Base-by-base conservation (phyloP, 1,140 invertebrate genomes). In the Drosophila funebris region DNA sequence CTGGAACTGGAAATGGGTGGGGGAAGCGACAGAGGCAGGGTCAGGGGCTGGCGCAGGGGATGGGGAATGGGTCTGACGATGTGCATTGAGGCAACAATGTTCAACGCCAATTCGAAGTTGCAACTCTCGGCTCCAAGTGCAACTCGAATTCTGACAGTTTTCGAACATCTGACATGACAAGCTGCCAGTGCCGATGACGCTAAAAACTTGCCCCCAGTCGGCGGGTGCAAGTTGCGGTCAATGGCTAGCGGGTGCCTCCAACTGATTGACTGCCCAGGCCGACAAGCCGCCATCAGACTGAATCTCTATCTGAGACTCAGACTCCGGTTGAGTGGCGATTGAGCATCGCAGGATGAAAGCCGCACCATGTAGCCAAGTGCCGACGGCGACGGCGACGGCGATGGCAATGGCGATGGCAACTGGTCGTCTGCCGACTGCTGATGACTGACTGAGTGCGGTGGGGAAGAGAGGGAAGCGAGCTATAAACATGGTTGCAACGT, bases 131-230 rank as follows among this genome's bases (percentile, higher is more conserved):
- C 66, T 43, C 29, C 48, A 36, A 39, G 46, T 39, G 50, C 46
- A 73, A 43, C 73, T 87, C 62, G 61, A 87, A 78, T 82, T 85
- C 82, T 87, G 82, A 88, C 82, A 85, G 82, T 70, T 81, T 81
- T 61, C 74, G 82, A 75, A 78, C 74, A 63, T 53, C 78, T 73
- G 82, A 85, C 82, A 85, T 85, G 82, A 85, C 82, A 85, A 63
- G 74, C 82, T 85, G 82, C 82, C 82, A 85, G 44, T 44, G 57
- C 58, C 58, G 67, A 87, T 78, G 82, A 85, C 66, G 67, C 83
- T 87, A 87, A 85, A 87, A 87, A 87, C 74, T 66, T 68, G 78
- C 61, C 24, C 13, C 11, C 50, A 64, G 39, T 68, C 20, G 53
- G 6, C 16, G 31, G 41, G 29, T 16, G n/a, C 50, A 39, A 33